Evolutionary conservation across 2,888 invertebrate species (phyloP).

Genomic region (Perithous albicinctus): DNA sequence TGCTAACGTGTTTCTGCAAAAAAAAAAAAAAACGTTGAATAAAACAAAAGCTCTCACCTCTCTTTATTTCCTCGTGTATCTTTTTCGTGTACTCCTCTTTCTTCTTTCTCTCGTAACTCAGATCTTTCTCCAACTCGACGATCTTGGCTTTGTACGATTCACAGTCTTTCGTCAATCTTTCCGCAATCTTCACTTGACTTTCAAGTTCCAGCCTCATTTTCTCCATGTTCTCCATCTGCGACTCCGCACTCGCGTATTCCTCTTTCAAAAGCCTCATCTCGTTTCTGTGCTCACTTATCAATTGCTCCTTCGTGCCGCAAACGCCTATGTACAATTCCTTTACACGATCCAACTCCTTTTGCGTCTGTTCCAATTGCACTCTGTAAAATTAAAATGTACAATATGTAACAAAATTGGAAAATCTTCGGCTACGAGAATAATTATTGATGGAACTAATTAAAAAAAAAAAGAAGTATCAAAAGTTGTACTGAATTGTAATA

Average conservation of each 20-base stretch:
- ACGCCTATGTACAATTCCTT: conserved; percentile 85
- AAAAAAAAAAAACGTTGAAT: not conserved
- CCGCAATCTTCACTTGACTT: conserved; percentile 75
- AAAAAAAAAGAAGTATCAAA: too few relatives aligned
- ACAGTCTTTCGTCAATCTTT: conserved; percentile 77
- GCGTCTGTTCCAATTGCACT: conserved; percentile 81
- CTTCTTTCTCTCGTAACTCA: conserved; percentile 76
- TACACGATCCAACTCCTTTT: conserved; percentile 80
- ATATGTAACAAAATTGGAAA: not conserved
- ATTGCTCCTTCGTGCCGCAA: conserved; percentile 87
- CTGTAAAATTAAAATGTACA: conserved; percentile 55
- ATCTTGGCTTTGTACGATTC: conserved; percentile 76
- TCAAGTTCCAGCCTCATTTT: conserved; percentile 76
- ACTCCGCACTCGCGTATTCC: conserved; percentile 75
- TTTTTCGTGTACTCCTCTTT: conserved; percentile 78
- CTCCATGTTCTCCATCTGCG: conserved; percentile 75
- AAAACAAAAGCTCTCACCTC: conserved; percentile 71
- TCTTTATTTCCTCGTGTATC: conserved; percentile 80
- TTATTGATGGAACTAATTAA: not conserved
- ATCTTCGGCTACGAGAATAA: not conserved
- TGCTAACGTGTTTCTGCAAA: not conserved
- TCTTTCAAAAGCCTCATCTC: conserved; percentile 85
- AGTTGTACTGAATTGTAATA: too few relatives aligned
- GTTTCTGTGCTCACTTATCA: conserved; percentile 87
- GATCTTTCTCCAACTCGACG: conserved; percentile 80